phyloP scores from a whole-genome alignment of 2,797 vertebrate species.

The Melanotaenia boesemani region DNA sequence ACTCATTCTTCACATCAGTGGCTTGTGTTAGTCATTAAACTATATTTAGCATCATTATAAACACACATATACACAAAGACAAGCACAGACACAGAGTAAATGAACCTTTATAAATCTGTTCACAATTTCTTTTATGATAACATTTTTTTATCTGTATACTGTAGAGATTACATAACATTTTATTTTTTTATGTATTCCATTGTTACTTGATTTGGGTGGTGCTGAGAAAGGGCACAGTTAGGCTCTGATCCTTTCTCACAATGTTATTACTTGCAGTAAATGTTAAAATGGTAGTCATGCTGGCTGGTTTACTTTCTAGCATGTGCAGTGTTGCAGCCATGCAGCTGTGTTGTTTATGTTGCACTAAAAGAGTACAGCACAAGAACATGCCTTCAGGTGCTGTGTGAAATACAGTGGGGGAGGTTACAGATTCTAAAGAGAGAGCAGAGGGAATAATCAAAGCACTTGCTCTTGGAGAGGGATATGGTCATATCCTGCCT shows the following conservation, averaged over 20 bases:
- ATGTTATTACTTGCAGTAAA: not conserved
- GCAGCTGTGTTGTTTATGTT: conserved; percentile 48
- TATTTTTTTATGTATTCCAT: not conserved
- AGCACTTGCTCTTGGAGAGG: conserved; percentile 47
- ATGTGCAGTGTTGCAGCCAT: conserved; percentile 11
- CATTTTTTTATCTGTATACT: not conserved
- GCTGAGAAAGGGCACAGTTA: not conserved
- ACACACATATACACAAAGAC: conserved; percentile 42
- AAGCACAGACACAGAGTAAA: conserved; percentile 17
- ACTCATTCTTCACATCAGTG: conserved; percentile 44
- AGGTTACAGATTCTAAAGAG: conserved; percentile 37
- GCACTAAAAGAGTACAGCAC: conserved; percentile 31
- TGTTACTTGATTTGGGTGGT: not conserved
- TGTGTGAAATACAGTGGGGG: conserved; percentile 40
- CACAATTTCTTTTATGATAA: not conserved
- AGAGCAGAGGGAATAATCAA: conserved; percentile 31
- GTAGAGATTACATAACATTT: not conserved
- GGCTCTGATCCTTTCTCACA: not conserved
- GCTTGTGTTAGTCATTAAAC: conserved; percentile 68
- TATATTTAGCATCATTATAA: conserved; percentile 66
- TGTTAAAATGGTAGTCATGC: not conserved
- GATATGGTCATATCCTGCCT: conserved; percentile 25
- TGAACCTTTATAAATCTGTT: not conserved
- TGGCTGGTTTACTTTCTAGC: conserved; percentile 20
- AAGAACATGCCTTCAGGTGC: conserved; percentile 60